Evolutionary conservation across 1,140 invertebrate species (phyloP), one percentile per base, ranked within the genome.

Genomic region (Aradophagus sp.): DNA sequence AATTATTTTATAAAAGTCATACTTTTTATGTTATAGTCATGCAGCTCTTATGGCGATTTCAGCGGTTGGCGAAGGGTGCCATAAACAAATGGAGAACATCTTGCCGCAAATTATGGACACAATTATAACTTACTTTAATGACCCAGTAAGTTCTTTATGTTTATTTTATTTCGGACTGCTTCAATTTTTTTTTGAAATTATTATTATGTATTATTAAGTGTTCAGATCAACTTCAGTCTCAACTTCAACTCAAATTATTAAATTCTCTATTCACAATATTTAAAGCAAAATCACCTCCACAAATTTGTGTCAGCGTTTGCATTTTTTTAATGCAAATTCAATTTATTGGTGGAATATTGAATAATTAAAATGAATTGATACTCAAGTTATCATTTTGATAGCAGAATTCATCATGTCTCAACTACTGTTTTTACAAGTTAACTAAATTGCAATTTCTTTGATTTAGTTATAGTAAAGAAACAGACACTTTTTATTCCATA

Each of bases 21-120:
- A 48, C 10, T 41, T 36, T 41, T 34, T 27, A 29, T 62, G 32
- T 68, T 31, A n/a, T 36, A 56, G 44, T 2, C 95, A 99, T 83
- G 97, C 97, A 38, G 98, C 96, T 10, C 88, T 99, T 12, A 99
- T 99, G 97, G 97, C 98, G 2, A 93, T 99, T 14, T 99, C 97
- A 8, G 95, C 97, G 5, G 95, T 98, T 48, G 98, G 98, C 0
- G 98, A 99, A 88, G 98, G 98, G 10, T 99, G 97, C 78, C 94
- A 97, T 79, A 96, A 97, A 82, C 95, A 98, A 84, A 99, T 99
- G 98, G 96, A 98, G 84, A 86, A 90, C 29, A 91, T 98, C 86
- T 87, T 99, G 2, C 90, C 91, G 47, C 91, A 96, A 84, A 95
- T 99, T 44, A 93, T 99, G 81, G 90, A 93, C 50, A 94, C 92